phyloP scores from a whole-genome alignment of 35 echinoderm and acorn worm species.

The Ophioderma brevispina region DNA sequence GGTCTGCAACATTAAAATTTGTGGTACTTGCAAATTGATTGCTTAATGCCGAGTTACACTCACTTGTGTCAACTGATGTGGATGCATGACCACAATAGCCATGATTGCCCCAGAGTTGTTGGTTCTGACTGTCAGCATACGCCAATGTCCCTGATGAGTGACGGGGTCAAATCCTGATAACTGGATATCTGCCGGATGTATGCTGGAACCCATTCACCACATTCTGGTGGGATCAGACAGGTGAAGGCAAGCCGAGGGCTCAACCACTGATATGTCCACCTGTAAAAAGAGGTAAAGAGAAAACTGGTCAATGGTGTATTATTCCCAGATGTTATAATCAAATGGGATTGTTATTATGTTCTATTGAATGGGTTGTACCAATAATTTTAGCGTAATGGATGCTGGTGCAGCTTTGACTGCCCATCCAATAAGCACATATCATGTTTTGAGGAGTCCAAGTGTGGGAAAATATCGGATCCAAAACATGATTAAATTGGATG shows the following conservation, averaged over 20 bases:
- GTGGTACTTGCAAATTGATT: no score
- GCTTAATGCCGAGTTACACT: no score
- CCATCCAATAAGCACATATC: no score
- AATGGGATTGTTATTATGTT: background rate
- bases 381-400: no score
- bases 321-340: background rate
- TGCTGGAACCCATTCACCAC: conserved; percentile 69
- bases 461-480: no score
- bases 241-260: conserved; percentile 59
- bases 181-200: conserved; percentile 65
- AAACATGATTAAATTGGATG: no score
- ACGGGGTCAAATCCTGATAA: conserved; percentile 54
- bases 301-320: no score
- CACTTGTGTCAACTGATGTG: conserved; percentile 69
- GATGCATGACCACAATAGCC: conserved; percentile 71
- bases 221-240: conserved; percentile 41
- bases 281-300: conserved; percentile 5
- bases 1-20: no score
- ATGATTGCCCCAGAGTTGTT: conserved; percentile 54
- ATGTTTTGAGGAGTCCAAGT: no score
- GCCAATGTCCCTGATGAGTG: conserved; percentile 81
- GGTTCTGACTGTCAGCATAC: conserved; percentile 73
- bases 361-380: no score
- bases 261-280: conserved; percentile 79
- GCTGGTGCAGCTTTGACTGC: no score